A percentile compares a stretch with the other conserved stretches of the same genome.
These are phyloP conservation scores for Karalla daura DNA, from an alignment of 2,797 vertebrate genomes.

Conservation along the genomic window DNA sequence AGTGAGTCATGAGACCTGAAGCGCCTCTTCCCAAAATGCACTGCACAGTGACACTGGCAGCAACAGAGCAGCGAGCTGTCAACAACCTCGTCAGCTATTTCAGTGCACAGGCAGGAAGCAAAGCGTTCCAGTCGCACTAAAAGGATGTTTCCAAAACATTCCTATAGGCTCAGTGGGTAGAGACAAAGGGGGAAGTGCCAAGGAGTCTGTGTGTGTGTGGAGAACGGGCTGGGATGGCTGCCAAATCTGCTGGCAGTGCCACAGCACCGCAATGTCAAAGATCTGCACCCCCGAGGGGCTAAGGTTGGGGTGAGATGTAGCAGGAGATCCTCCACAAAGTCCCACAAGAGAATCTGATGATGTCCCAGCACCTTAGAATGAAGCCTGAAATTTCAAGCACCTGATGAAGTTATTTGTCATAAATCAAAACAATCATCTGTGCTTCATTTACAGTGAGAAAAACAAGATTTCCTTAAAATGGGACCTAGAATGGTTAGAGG, in stretches of 20 bases:
- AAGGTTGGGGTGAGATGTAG: neutral
- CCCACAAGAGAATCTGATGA: neutral
- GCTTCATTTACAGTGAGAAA: neutral
- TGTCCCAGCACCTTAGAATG: neutral
- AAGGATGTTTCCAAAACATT: slow-evolving; percentile 70
- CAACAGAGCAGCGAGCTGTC: slow-evolving; percentile 39
- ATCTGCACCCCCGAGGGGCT: slow-evolving; percentile 11
- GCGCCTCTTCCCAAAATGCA: slow-evolving; percentile 50
- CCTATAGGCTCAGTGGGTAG: slow-evolving; percentile 41
- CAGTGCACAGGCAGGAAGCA: slow-evolving; percentile 55
- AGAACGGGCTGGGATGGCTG: slow-evolving; percentile 32
- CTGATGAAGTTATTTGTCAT: neutral
- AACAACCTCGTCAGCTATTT: slow-evolving; percentile 59
- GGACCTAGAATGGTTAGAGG: too few relatives aligned
- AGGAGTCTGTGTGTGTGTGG: slow-evolving; percentile 36
- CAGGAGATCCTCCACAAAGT: neutral
- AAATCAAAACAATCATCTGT: neutral
- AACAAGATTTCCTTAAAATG: neutral
- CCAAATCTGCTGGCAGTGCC: slow-evolving; percentile 40
- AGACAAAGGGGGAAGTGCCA: slow-evolving; percentile 60
- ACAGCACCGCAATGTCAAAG: slow-evolving; percentile 22
- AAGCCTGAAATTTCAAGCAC: neutral
- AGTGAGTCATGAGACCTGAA: slow-evolving; percentile 54
- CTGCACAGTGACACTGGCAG: slow-evolving; percentile 22
- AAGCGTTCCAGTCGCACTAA: slow-evolving; percentile 57